Percentiles rank a stretch among this genome's conserved stretches.
Evolutionary conservation across 2,797 vertebrate genomes (phyloP).

Genomic region (Lates japonicus): DNA sequence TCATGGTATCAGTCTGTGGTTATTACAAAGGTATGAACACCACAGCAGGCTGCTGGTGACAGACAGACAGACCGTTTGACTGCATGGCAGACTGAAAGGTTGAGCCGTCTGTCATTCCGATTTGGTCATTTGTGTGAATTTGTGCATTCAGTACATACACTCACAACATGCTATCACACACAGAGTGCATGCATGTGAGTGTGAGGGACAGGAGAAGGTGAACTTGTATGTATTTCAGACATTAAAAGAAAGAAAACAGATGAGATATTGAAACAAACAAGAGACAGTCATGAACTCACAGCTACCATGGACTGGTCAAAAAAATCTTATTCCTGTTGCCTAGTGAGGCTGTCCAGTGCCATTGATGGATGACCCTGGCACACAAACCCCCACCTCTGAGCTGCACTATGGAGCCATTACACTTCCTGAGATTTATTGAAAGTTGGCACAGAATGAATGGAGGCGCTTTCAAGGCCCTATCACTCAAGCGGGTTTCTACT

Average conservation of each 20-base stretch:
- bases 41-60: conserved; percentile 27
- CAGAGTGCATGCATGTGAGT: background rate
- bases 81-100: conserved; percentile 7
- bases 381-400: conserved; percentile 17
- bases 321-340: conserved; percentile 13
- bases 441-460: conserved; percentile 81
- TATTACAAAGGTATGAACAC: conserved; percentile 40
- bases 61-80: conserved; percentile 33
- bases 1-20: conserved; percentile 5
- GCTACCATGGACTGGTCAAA: conserved; percentile 7
- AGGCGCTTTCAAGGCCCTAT: conserved; percentile 72
- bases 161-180: background rate
- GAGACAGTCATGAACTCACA: conserved; percentile 5
- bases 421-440: conserved; percentile 65
- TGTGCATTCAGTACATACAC: background rate
- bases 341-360: background rate
- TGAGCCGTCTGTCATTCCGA: conserved; percentile 13
- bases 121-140: background rate
- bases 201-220: too few species aligned
- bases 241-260: background rate
- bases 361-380: conserved; percentile 62
- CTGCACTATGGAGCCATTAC: conserved; percentile 53
- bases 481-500: conserved; percentile 78
- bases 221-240: background rate
- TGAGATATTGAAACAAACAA: conserved; percentile 30